Evolutionary conservation across 1,140 invertebrate genomes (phyloP), one percentile per base, ranked within the genome.

Genomic region (Pseudoatta argentina): DNA sequence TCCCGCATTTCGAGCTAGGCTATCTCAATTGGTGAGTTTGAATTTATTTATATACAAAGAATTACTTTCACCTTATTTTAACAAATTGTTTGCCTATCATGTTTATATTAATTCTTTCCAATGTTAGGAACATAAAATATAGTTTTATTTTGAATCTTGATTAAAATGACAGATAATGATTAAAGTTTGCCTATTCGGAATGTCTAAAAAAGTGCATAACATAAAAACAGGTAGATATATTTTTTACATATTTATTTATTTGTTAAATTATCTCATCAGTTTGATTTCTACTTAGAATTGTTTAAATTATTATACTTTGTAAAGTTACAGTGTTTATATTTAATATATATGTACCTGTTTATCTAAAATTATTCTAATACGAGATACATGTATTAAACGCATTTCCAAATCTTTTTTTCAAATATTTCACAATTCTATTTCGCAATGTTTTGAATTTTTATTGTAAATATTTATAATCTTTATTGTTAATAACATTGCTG

Each of bases 21-120:
- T 95, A n/a, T 86, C 88, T 18, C 92, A 94, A 85, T 86, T 94
- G 94, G 95, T 95, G 72, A 94, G 92, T 93, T 72, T 66, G 18
- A 48, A 82, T 51, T 59, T 55, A 34, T 30, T 48, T 67, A 21
- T 30, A 27, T 12, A 10, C 0, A 10, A 39, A 57, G 1, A 7
- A 18, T 34, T 67, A 1, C 1, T 55, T 18, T 71, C 39, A 64
- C 16, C 12, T 72, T 59, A n/a, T 48, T 6, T 27, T 81, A 57
- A 24, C 3, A 55, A 18, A 10, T 27, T 55, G 10, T 0, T 44
- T 44, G 21, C 7, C n/a, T 18, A 8, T 48, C 48, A 34, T 7
- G n/a, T 34, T 48, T 6, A 1, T 21, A 24, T 24, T 24, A 51
- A 78, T 51, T 67, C 51, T 63, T 63, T 4, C 4, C 2, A 64